Conservation (phyloP, 2,797 vertebrate genomes). For the Danio jaintianensis region DNA sequence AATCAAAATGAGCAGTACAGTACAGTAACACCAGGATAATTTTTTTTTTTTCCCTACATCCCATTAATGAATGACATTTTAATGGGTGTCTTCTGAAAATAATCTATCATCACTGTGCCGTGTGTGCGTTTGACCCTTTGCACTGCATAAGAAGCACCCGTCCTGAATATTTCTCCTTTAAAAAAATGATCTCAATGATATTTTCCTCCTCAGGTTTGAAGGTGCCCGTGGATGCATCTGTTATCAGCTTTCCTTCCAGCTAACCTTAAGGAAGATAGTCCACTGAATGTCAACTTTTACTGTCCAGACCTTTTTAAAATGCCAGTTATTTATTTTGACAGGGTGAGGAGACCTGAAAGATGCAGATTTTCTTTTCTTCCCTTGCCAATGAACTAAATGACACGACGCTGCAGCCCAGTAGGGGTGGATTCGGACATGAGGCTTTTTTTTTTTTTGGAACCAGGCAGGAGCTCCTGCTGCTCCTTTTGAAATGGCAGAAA, state of each 20-base stretch:
- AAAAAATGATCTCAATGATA: slow-evolving; percentile 63
- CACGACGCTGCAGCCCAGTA: slow-evolving; percentile 67
- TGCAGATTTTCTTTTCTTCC: slow-evolving; percentile 38
- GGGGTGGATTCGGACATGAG: slow-evolving; percentile 70
- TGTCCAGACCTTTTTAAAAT: slow-evolving; percentile 80
- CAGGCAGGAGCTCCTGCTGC: slow-evolving; percentile 39
- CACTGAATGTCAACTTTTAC: slow-evolving; percentile 79
- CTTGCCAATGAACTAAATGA: slow-evolving; percentile 69
- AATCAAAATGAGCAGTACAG: too few relatives aligned
- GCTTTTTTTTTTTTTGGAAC: slow-evolving; percentile 46
- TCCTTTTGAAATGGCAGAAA: slow-evolving; percentile 55
- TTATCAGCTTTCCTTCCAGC: slow-evolving; percentile 70
- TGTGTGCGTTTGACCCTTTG: not conserved
- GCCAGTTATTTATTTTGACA: slow-evolving; percentile 73
- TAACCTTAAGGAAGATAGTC: slow-evolving; percentile 78
- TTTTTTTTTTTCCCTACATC: too few relatives aligned
- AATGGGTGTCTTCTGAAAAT: too few relatives aligned
- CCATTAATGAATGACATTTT: too few relatives aligned
- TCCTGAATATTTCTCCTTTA: slow-evolving; percentile 22
- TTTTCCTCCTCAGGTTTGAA: slow-evolving; percentile 65
- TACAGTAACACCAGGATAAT: too few relatives aligned
- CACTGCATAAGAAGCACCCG: slow-evolving; percentile 8
- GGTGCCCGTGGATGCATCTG: slow-evolving; percentile 67
- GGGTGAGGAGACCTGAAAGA: slow-evolving; percentile 57
- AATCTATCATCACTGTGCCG: too few relatives aligned